Conservation (phyloP, 2,888 invertebrate species). For the Belgica antarctica region DNA sequence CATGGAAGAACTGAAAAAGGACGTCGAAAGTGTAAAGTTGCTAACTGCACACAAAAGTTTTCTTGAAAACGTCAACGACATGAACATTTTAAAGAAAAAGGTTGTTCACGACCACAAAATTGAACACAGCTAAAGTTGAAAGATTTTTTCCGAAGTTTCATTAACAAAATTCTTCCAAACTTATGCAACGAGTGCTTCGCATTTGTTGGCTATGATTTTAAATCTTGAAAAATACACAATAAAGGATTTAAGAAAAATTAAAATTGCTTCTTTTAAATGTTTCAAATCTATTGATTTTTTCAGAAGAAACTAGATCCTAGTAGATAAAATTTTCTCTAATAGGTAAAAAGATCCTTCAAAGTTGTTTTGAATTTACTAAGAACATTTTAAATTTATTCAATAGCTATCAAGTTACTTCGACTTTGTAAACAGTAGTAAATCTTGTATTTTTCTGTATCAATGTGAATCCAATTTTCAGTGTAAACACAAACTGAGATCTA, state of each 20-base stretch:
- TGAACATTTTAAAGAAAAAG: slow-evolving; percentile 87
- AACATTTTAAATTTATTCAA: too few species aligned
- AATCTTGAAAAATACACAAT: slow-evolving; percentile 1
- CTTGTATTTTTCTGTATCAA: too few species aligned
- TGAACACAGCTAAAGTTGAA: slow-evolving; percentile 33
- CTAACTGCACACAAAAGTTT: slow-evolving; percentile 85
- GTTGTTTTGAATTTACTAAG: too few species aligned
- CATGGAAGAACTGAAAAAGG: slow-evolving; percentile 95
- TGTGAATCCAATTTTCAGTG: too few species aligned
- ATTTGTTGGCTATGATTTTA: slow-evolving; percentile 26
- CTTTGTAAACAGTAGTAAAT: too few species aligned
- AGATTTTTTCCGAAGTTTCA: not conserved
- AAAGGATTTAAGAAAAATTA: not conserved
- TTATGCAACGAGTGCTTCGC: not conserved
- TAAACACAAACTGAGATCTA: too few species aligned
- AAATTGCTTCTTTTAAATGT: not conserved
- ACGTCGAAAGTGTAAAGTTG: slow-evolving; percentile 90
- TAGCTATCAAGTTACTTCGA: too few species aligned
- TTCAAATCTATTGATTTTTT: not conserved
- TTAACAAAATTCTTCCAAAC: slow-evolving; percentile 7
- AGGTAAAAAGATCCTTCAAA: not conserved
- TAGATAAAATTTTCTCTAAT: not conserved
- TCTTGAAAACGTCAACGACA: slow-evolving; percentile 86
- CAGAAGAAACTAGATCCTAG: not conserved
- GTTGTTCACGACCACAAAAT: slow-evolving; percentile 59